These are phyloP conservation scores for Cataglyphis rosenhaueri DNA, from an alignment of 2,888 invertebrate genomes.

Conservation along the genomic window DNA sequence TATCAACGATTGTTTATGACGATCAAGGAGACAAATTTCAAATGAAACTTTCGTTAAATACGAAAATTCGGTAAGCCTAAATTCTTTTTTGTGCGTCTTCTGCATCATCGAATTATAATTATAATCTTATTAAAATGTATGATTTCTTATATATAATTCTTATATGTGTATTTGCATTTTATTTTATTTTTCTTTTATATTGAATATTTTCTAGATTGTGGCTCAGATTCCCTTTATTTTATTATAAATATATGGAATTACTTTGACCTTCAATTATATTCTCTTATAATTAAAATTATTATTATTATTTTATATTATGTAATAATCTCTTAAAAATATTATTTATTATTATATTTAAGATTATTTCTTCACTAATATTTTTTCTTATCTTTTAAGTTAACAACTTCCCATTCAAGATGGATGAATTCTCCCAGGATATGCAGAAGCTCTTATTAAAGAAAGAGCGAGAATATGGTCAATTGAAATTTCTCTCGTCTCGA, in stretches of 20 bases:
- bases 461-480: constrained; percentile 66
- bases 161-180: neutral
- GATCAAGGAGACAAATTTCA: neutral
- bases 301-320: neutral
- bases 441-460: constrained; percentile 72
- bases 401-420: neutral
- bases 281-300: too few species aligned
- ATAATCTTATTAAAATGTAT: neutral
- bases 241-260: too few species aligned
- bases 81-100: neutral
- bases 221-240: too few species aligned
- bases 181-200: neutral
- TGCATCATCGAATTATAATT: neutral
- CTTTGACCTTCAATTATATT: too few species aligned
- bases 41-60: neutral
- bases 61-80: neutral
- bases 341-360: neutral
- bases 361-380: neutral
- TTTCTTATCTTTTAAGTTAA: neutral
- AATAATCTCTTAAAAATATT: neutral
- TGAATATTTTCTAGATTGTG: too few species aligned
- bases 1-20: neutral
- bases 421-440: constrained; percentile 43
- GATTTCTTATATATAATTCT: neutral
- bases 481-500: constrained; percentile 73